A percentile compares a stretch with the other conserved stretches of the same genome.
Evolutionary conservation across 2,888 invertebrate species (phyloP).

Genomic region (Dermolepida albohirtum): DNA sequence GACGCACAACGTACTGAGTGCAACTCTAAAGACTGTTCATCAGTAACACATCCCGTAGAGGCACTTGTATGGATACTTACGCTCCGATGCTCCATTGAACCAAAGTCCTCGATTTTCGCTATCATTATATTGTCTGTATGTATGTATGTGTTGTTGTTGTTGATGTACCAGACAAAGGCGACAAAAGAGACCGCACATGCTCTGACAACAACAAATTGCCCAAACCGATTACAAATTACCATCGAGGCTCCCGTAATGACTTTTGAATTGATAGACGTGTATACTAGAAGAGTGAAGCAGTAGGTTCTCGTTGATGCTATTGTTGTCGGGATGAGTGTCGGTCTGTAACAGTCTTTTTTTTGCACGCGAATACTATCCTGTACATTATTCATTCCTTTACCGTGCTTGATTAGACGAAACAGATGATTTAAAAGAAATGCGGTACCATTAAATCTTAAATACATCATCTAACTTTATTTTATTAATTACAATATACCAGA

Average conservation of each 20-base stretch:
- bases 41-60: too few species aligned
- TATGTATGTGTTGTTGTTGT: background rate
- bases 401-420: too few species aligned
- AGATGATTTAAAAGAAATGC: background rate
- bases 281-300: background rate
- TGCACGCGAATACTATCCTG: too few species aligned
- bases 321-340: background rate
- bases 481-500: too few species aligned
- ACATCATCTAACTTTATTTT: background rate
- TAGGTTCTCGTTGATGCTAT: background rate
- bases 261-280: slow-evolving; percentile 50
- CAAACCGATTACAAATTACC: slow-evolving; percentile 50
- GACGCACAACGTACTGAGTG: too few species aligned
- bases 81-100: slow-evolving; percentile 37
- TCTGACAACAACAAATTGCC: slow-evolving; percentile 50
- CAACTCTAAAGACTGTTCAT: too few species aligned
- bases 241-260: slow-evolving; percentile 47
- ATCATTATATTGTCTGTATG: slow-evolving; percentile 27
- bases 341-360: too few species aligned
- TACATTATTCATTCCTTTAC: too few species aligned
- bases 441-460: background rate
- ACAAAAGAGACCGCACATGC: slow-evolving; percentile 45
- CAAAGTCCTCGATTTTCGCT: slow-evolving; percentile 45
- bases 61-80: too few species aligned
- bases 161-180: slow-evolving; percentile 42